Evolutionary conservation across 64 coral and sea anemone species (phyloP).

Genomic region (Stichodactyla mertensii): DNA sequence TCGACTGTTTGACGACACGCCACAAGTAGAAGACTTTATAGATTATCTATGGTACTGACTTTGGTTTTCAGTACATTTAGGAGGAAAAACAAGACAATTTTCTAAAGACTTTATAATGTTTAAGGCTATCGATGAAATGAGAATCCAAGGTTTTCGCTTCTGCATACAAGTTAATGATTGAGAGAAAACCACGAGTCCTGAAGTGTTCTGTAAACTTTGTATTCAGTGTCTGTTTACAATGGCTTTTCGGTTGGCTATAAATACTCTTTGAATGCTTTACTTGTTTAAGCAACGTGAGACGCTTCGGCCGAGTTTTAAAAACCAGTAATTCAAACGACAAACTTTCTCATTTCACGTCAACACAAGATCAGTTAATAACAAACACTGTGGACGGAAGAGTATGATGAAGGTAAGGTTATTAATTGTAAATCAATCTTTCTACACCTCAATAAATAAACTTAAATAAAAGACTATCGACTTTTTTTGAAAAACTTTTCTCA

Average conservation of each 20-base stretch:
- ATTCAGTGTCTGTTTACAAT: neutral
- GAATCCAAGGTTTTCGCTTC: neutral
- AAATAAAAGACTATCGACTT: neutral
- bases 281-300: neutral
- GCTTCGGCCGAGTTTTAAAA: too few relatives aligned
- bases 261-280: neutral
- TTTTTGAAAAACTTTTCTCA: neutral
- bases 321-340: too few relatives aligned
- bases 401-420: neutral
- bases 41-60: neutral
- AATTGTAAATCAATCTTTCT: neutral
- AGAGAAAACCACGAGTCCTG: neutral
- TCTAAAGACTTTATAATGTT: neutral
- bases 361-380: neutral
- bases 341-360: neutral
- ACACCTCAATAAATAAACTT: neutral
- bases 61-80: neutral
- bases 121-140: neutral
- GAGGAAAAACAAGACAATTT: neutral
- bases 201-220: slow-evolving; percentile 15
- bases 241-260: neutral
- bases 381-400: neutral
- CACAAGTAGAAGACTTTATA: neutral
- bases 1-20: neutral
- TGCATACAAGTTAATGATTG: neutral